Evolutionary conservation across 30 jellyfish, hydroid and myxozoan species (phyloP).

Genomic region (Catostylus mosaicus): DNA sequence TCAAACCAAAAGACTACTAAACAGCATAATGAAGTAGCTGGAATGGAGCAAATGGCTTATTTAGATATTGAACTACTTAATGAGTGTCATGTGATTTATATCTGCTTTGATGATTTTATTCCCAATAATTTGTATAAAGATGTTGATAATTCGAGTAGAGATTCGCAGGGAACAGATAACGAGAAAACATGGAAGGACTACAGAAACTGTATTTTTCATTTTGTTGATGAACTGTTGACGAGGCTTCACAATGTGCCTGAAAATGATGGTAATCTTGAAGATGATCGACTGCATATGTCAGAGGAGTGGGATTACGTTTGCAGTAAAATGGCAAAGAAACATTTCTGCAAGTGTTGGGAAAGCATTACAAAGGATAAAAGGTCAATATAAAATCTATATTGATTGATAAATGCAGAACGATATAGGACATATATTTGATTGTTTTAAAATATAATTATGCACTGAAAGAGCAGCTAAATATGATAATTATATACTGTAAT

Average conservation of each 20-base stretch:
- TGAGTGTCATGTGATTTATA: background rate
- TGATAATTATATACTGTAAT: too few species aligned
- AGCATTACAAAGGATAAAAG: background rate
- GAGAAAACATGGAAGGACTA: slow-evolving; percentile 42
- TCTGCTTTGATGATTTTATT: slow-evolving; percentile 66
- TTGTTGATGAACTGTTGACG: slow-evolving; percentile 3
- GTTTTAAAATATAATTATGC: too few species aligned
- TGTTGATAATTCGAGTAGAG: background rate
- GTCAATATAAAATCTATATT: background rate
- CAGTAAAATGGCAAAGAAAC: background rate
- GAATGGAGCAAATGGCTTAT: background rate
- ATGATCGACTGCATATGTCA: background rate
- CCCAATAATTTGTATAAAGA: slow-evolving; percentile 19
- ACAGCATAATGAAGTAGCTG: background rate
- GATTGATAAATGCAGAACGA: too few species aligned
- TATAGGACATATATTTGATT: too few species aligned
- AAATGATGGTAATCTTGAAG: background rate
- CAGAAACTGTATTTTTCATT: background rate
- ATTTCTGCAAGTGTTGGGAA: slow-evolving; percentile 17
- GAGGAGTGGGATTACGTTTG: background rate
- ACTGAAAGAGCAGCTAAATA: too few species aligned
- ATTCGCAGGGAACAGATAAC: background rate
- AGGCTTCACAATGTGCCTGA: background rate
- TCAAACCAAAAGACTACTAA: background rate
- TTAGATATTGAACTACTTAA: background rate